phyloP scores from a whole-genome alignment of 2,888 invertebrate genomes.

The Euphydryas editha region DNA sequence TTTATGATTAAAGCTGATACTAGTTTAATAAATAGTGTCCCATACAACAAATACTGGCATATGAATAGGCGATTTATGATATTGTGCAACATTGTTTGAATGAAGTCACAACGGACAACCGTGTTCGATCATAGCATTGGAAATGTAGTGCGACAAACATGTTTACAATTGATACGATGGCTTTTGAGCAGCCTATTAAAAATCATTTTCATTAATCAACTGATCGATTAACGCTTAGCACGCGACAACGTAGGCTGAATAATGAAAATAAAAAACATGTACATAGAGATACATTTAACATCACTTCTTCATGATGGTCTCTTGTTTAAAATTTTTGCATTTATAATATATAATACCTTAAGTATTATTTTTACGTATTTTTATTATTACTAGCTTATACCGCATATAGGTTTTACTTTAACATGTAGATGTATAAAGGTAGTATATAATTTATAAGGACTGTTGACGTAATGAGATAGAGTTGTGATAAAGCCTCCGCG shows the following conservation, averaged over 20 bases:
- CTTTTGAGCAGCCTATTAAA: constrained; percentile 50
- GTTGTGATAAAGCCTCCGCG: too few relatives aligned
- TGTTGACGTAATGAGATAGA: too few relatives aligned
- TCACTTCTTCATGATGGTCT: too few relatives aligned
- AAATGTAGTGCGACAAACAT: constrained; percentile 45
- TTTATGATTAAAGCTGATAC: constrained; percentile 27
- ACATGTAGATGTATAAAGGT: too few relatives aligned
- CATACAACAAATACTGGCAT: constrained; percentile 53
- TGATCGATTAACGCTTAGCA: constrained; percentile 60
- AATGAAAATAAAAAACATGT: constrained; percentile 50
- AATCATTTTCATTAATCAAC: constrained; percentile 59
- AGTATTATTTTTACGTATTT: too few relatives aligned
- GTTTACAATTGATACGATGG: constrained; percentile 43
- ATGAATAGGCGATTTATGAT: constrained; percentile 53
- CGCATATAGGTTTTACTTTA: too few relatives aligned
- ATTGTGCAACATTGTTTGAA: constrained; percentile 49
- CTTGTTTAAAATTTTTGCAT: too few relatives aligned
- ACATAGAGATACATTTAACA: too few relatives aligned
- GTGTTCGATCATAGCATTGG: constrained; percentile 42
- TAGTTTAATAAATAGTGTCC: constrained; percentile 37
- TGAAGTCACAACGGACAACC: constrained; percentile 45
- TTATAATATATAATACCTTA: too few relatives aligned
- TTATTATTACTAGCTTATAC: too few relatives aligned
- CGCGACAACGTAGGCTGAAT: constrained; percentile 58
- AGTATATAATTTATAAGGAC: too few relatives aligned